Conservation (phyloP, 2,797 vertebrate species). For the Dicrostonyx torquatus region DNA sequence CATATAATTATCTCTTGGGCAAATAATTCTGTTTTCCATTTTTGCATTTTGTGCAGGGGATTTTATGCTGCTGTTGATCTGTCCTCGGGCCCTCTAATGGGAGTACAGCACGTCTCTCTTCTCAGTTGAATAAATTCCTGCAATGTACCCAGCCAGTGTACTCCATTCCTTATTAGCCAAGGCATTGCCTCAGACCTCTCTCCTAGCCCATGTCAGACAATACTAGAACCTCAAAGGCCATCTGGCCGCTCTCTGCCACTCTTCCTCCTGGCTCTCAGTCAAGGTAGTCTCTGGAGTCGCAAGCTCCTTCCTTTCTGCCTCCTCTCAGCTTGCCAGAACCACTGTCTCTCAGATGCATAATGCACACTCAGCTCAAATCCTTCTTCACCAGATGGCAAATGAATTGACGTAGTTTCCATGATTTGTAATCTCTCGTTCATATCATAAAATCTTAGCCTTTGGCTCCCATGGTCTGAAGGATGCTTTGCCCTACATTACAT, state of each 20-base stretch:
- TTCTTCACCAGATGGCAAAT: neutral
- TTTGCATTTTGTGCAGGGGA: neutral
- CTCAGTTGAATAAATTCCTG: neutral
- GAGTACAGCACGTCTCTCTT: neutral
- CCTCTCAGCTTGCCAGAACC: neutral
- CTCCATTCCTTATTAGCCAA: neutral
- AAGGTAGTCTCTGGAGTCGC: neutral
- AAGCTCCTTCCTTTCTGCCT: neutral
- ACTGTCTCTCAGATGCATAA: neutral
- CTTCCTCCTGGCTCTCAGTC: neutral
- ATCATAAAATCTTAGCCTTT: neutral
- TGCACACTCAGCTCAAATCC: neutral
- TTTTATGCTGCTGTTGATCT: neutral
- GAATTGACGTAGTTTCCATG: neutral
- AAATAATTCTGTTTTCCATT: neutral
- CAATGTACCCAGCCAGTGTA: neutral
- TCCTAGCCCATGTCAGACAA: neutral
- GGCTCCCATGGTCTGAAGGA: neutral
- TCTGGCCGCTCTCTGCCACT: neutral
- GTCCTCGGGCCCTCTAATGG: neutral
- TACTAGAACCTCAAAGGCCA: neutral
- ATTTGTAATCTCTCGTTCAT: neutral
- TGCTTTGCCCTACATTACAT: neutral
- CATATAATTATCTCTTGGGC: neutral
- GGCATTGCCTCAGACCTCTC: neutral